Percentiles rank a stretch among this genome's conserved stretches.
These are phyloP conservation scores for Malurus splendens DNA, from an alignment of 2,797 vertebrate genomes.

Conservation along the genomic window DNA sequence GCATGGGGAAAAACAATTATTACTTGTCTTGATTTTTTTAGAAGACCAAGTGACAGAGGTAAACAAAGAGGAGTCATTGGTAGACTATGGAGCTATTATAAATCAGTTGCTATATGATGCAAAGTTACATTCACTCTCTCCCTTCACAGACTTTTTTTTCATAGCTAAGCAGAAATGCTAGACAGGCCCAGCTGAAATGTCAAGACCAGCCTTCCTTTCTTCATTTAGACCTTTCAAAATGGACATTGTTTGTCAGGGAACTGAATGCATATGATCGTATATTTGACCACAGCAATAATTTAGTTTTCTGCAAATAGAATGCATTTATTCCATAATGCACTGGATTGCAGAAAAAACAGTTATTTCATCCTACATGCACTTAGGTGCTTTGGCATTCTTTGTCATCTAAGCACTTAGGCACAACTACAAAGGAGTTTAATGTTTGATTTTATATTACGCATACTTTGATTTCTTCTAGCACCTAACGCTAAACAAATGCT, in stretches of 20 bases:
- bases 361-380: not conserved
- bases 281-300: not conserved
- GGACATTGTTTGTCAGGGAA: not conserved
- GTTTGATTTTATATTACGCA: not conserved
- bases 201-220: not conserved
- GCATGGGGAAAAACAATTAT: not conserved
- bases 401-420: not conserved
- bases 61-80: not conserved
- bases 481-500: not conserved
- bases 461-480: not conserved
- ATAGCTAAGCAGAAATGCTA: not conserved
- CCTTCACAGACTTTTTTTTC: not conserved
- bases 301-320: not conserved
- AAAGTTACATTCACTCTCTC: not conserved
- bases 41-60: not conserved
- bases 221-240: not conserved
- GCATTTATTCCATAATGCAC: not conserved
- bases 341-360: not conserved
- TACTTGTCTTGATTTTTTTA: not conserved
- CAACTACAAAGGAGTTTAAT: not conserved
- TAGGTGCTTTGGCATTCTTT: not conserved
- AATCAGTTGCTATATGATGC: not conserved
- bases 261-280: not conserved
- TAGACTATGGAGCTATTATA: not conserved
- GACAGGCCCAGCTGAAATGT: not conserved